These are phyloP conservation scores for Chlorocebus sabaeus DNA, from an alignment of 2,113 vertebrate species.

Conservation along the genomic window DNA sequence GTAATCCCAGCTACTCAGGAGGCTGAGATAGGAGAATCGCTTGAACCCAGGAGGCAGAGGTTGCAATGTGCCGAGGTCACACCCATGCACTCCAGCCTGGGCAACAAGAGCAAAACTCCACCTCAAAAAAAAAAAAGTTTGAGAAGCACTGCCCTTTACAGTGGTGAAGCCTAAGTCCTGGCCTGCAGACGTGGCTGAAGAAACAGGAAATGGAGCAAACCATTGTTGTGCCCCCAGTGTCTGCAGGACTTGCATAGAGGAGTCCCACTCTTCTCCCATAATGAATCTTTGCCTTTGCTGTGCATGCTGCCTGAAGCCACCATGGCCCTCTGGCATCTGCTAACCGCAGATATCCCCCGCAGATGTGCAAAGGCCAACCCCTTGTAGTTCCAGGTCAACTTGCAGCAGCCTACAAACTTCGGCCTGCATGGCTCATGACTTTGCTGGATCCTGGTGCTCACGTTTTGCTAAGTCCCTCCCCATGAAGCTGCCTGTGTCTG, in stretches of 20 bases:
- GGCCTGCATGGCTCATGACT: neutral
- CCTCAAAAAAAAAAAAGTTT: no score
- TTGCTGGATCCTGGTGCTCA: neutral
- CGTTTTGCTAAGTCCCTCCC: neutral
- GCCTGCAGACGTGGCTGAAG: neutral
- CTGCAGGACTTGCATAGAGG: neutral
- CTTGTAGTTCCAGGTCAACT: neutral
- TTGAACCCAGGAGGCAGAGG: no score
- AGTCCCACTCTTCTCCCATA: neutral
- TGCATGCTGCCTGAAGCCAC: neutral
- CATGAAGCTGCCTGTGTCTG: neutral
- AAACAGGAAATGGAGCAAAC: neutral
- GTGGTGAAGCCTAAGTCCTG: neutral
- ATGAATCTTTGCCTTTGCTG: neutral
- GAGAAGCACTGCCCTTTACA: neutral
- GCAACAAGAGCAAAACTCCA: no score
- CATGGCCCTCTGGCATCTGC: neutral
- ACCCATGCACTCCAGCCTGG: no score
- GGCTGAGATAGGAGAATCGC: no score
- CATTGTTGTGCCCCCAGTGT: accelerated
- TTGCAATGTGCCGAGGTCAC: no score
- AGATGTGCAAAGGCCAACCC: no score
- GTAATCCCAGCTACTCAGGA: no score
- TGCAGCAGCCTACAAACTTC: neutral
- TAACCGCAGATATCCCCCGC: neutral